A percentile compares a stretch with the other conserved stretches of the same genome.
phyloP scores from a whole-genome alignment of 2,888 invertebrate genomes.

The Ormia ochracea region DNA sequence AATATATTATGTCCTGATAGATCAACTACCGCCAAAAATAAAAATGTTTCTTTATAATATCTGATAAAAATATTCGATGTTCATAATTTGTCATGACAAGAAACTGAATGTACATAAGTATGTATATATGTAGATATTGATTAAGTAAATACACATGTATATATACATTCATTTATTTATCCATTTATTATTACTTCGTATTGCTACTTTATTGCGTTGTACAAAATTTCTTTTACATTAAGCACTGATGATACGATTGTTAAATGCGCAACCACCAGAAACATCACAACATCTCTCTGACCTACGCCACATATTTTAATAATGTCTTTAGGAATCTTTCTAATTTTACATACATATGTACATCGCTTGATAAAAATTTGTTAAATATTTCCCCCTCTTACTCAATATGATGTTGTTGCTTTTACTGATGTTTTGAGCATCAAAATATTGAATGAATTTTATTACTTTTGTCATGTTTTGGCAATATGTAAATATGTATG shows the following conservation, averaged over 20 bases:
- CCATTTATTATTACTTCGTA: neutral
- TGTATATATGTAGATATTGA: neutral
- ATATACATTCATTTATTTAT: neutral
- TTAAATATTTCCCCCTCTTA: neutral
- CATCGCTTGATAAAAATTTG: too few relatives aligned
- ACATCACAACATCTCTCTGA: conserved; percentile 39
- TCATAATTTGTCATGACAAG: too few relatives aligned
- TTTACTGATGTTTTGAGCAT: neutral
- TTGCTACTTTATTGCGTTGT: neutral
- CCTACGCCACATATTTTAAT: conserved; percentile 45
- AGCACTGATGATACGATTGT: neutral
- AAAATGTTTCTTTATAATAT: too few relatives aligned
- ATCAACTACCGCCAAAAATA: too few relatives aligned
- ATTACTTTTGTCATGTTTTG: neutral
- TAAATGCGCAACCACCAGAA: neutral
- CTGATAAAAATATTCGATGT: too few relatives aligned
- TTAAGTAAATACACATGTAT: neutral
- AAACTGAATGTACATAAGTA: too few relatives aligned
- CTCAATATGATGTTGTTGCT: neutral
- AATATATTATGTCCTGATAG: too few relatives aligned
- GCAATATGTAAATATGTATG: too few relatives aligned
- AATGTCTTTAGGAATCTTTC: conserved; percentile 28
- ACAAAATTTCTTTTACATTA: neutral
- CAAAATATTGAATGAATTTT: neutral
- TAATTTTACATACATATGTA: too few relatives aligned